Percentiles rank a stretch among this genome's conserved stretches.
Conservation (phyloP, 2,797 vertebrate species). For the Echeneis naucrates region DNA sequence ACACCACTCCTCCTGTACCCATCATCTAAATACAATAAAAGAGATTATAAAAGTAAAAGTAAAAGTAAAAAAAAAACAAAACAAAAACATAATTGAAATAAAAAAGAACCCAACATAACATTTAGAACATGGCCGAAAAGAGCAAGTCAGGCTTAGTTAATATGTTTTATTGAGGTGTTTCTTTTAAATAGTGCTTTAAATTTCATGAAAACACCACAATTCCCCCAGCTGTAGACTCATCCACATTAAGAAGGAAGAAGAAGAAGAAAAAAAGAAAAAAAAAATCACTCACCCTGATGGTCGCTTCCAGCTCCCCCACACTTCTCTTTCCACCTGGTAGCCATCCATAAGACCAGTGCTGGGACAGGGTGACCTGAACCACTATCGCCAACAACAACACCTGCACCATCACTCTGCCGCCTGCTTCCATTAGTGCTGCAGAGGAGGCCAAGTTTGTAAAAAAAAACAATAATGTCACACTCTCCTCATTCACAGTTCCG, state of each 20-base stretch:
- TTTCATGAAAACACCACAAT: conserved; percentile 43
- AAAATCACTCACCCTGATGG: conserved; percentile 79
- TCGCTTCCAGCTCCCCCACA: conserved; percentile 83
- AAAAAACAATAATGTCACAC: conserved; percentile 56
- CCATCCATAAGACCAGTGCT: conserved; percentile 88
- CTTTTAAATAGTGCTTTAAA: conserved; percentile 22
- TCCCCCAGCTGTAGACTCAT: conserved; percentile 27
- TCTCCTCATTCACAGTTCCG: conserved; percentile 39
- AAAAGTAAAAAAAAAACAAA: too few species aligned
- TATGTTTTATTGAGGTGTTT: conserved; percentile 7
- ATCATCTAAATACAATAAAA: conserved; percentile 80
- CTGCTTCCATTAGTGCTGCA: conserved; percentile 79
- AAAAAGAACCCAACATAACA: conserved; percentile 29
- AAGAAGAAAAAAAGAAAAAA: background rate
- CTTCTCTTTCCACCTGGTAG: conserved; percentile 87
- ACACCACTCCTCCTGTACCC: conserved; percentile 79
- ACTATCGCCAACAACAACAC: conserved; percentile 81
- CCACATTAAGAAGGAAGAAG: conserved; percentile 12
- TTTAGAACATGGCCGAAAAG: conserved; percentile 4
- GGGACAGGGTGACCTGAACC: conserved; percentile 81
- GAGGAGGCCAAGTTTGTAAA: conserved; percentile 62
- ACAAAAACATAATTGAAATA: too few species aligned
- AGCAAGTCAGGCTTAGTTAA: conserved; percentile 1
- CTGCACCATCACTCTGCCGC: conserved; percentile 76
- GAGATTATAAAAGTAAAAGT: conserved; percentile 51